phyloP scores from a whole-genome alignment of 2,888 invertebrate genomes.

The Euzetes globulus region DNA sequence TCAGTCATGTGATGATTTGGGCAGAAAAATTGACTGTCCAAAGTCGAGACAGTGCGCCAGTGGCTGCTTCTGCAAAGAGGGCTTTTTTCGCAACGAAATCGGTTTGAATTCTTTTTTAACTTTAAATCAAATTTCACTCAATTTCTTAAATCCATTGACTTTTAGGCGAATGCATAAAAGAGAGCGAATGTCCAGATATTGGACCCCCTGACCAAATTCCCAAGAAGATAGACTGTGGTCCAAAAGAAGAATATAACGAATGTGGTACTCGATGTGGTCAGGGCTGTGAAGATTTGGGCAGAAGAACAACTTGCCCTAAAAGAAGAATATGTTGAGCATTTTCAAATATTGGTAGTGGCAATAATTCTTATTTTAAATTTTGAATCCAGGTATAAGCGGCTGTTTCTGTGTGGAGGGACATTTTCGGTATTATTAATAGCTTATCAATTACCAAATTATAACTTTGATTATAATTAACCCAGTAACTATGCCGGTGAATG shows the following conservation, averaged over 20 bases:
- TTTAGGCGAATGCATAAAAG: conserved; percentile 4
- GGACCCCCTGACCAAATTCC: neutral
- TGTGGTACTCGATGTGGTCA: neutral
- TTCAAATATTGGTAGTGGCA: too few relatives aligned
- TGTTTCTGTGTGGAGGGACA: neutral
- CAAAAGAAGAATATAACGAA: neutral
- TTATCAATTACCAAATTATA: neutral
- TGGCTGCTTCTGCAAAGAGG: conserved; percentile 25
- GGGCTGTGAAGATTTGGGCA: conserved; percentile 2
- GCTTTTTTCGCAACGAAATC: neutral
- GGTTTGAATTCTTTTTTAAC: neutral
- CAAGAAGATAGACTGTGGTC: neutral
- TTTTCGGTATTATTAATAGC: neutral
- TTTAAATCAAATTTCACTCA: neutral
- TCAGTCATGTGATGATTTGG: neutral
- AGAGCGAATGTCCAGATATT: neutral
- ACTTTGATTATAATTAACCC: neutral
- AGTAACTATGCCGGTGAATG: neutral
- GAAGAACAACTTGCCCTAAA: neutral
- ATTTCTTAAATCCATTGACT: neutral
- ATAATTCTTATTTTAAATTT: neutral
- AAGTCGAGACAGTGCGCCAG: conserved; percentile 5
- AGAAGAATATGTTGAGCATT: neutral
- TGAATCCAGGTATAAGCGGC: neutral
- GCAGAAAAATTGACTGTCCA: neutral